These are phyloP conservation scores for Antheraea mylitta DNA, from an alignment of 1,140 invertebrate species.

Conservation along the genomic window DNA sequence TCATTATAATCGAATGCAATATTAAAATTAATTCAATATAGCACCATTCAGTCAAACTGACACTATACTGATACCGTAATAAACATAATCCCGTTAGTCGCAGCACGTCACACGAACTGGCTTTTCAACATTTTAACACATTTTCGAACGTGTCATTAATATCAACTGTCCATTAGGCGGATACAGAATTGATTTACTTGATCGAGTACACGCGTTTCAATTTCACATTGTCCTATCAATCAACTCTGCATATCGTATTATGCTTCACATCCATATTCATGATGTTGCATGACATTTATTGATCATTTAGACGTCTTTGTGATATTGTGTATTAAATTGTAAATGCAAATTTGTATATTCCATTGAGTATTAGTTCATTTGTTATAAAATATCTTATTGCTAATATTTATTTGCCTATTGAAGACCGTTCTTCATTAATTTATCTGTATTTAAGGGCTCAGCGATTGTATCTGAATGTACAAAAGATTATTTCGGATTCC, in stretches of 20 bases:
- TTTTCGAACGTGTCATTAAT: not conserved
- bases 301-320: not conserved
- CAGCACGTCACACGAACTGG: not conserved
- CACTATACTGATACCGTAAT: too few species aligned
- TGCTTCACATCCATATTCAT: not conserved
- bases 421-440: too few species aligned
- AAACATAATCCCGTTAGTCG: too few species aligned
- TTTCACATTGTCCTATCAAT: not conserved
- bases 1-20: too few species aligned
- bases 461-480: too few species aligned
- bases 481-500: too few species aligned
- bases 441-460: too few species aligned
- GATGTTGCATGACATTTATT: not conserved
- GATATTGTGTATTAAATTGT: not conserved
- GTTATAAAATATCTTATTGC: too few species aligned
- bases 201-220: slow-evolving; percentile 1
- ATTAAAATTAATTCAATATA: too few species aligned
- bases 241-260: not conserved
- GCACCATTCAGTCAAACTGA: too few species aligned
- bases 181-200: not conserved
- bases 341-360: not conserved
- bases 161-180: slow-evolving; percentile 1
- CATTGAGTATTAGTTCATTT: too few species aligned
- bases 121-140: not conserved
- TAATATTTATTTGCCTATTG: too few species aligned